phyloP scores from a whole-genome alignment of 2,797 vertebrate genomes.

The Chaetophractus vellerosus region DNA sequence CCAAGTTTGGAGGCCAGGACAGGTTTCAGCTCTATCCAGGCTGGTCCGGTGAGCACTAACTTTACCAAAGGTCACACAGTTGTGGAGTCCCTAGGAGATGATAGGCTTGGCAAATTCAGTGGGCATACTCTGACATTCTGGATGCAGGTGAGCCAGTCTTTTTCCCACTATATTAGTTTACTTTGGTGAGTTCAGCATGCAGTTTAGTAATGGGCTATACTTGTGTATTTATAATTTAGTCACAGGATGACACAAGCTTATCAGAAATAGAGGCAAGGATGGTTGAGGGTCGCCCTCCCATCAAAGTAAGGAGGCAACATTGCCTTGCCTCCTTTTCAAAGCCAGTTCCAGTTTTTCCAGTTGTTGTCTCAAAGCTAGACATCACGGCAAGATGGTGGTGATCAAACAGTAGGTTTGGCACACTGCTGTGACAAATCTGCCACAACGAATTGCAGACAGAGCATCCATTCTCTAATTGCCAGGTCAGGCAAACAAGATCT shows the following conservation, averaged over 20 bases:
- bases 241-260: slow-evolving; percentile 29
- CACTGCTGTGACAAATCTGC: slow-evolving; percentile 39
- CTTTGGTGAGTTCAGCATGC: slow-evolving; percentile 55
- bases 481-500: slow-evolving; percentile 48
- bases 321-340: slow-evolving; percentile 58
- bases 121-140: not conserved
- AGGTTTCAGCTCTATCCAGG: not conserved
- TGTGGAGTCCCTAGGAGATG: slow-evolving; percentile 2
- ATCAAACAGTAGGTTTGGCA: not conserved
- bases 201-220: slow-evolving; percentile 37
- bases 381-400: slow-evolving; percentile 45
- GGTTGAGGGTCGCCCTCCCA: not conserved
- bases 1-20: not conserved
- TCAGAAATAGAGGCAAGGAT: slow-evolving; percentile 55
- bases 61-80: not conserved
- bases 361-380: slow-evolving; percentile 68
- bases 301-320: slow-evolving; percentile 6
- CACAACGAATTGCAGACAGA: slow-evolving; percentile 54
- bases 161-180: slow-evolving; percentile 50
- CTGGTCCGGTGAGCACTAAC: not conserved
- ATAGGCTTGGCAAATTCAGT: not conserved
- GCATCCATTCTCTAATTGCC: not conserved
- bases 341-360: slow-evolving; percentile 44
- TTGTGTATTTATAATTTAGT: slow-evolving; percentile 10
- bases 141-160: not conserved